These are phyloP conservation scores for Pocillopora verrucosa DNA, from an alignment of 64 coral and sea anemone species.

Conservation along the genomic window DNA sequence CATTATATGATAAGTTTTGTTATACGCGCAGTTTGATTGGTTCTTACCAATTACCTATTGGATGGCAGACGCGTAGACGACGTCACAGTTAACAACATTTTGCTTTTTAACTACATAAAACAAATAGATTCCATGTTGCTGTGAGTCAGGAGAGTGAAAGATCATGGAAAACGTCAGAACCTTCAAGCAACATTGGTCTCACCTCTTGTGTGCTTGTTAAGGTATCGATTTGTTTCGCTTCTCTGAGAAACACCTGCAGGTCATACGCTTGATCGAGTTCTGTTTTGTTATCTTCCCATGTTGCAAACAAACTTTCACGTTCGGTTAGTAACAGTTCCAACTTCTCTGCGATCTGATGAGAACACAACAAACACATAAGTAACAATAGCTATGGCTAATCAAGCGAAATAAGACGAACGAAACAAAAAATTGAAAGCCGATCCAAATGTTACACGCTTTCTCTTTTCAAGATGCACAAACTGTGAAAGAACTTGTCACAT, in stretches of 20 bases:
- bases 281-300: constrained; percentile 82
- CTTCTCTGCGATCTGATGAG: constrained; percentile 77
- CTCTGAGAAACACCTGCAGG: constrained; percentile 85
- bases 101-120: no score
- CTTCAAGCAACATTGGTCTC: not conserved
- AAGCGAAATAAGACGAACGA: not conserved
- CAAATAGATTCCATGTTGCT: no score
- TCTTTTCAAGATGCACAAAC: no score
- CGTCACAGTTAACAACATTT: no score
- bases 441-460: no score
- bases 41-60: no score
- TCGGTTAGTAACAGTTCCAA: constrained; percentile 85
- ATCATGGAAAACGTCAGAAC: no score
- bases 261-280: constrained; percentile 86
- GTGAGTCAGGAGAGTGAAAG: no score
- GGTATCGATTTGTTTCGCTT: constrained; percentile 93
- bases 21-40: no score
- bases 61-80: no score
- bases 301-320: constrained; percentile 82
- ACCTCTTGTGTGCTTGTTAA: constrained; percentile 90
- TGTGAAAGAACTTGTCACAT: no score
- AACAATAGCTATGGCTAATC: not conserved
- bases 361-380: not conserved
- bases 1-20: no score
- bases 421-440: not conserved